Evolutionary conservation across 2,113 vertebrate genomes (phyloP), one percentile per base, ranked within the genome.

Genomic region (Natator depressus): DNA sequence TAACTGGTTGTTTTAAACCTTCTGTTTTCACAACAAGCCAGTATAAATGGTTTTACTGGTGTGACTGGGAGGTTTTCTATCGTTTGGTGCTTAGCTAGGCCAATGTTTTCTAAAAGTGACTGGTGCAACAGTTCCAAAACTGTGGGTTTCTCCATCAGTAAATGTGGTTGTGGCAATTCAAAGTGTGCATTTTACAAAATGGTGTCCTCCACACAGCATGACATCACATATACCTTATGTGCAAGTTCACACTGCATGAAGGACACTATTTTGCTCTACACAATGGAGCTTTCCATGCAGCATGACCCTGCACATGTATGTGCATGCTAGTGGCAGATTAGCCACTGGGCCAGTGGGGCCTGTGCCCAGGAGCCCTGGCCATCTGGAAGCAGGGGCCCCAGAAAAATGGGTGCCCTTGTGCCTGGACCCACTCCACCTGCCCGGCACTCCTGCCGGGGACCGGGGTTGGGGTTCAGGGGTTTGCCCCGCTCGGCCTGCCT

Each of bases 1-100:
- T 89, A 82, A 88, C 12, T n/a, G 91, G 92, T 96, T 93, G 95
- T 95, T 96, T 96, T 97, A 95, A 46, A 81, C 49, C 22, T 78
- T 84, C 72, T 42, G 62, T 76, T 79, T 76, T 79, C 80, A 65
- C 47, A 79, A 47, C 24, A 47, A 75, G 72, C 9, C 22, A 75
- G 80, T 47, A 53, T 47, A 92, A 87, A 17, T 5, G 11, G 29
- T 84, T 65, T 35, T 92, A 81, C 51, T 29, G 35, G 31, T 25
- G 49, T 87, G 59, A 59, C 50, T 55, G 24, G 31, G 49, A n/a
- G 22, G 25, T 24, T 78, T 59, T 84, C 19, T 19, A 51, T 29
- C 51, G n/a, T 80, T 79, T 2, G 10, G 17, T 20, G 57, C 31
- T n/a, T 84, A 31, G 50, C 29, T 10, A 19, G 17, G 19, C 24